Base-by-base conservation (phyloP, 2,113 vertebrate species). In the Pelobates fuscus region DNA sequence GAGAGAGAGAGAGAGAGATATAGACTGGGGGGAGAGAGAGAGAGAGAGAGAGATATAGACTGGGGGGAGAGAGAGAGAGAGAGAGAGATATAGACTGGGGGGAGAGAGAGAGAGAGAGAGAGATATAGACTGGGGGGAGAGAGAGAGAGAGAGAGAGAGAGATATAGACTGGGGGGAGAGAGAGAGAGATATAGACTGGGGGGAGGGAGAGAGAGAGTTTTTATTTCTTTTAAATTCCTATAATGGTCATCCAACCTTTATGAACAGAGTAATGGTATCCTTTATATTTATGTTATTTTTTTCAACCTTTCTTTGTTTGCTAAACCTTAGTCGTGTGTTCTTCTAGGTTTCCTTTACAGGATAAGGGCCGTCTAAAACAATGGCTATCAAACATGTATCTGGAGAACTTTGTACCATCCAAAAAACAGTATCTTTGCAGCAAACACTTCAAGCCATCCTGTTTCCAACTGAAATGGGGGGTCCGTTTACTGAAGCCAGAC, bases 381-480 rank as follows among this genome's bases (percentile, higher is more conserved):
- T 94, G 92, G 93, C 85, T 94, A 52, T 77, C 32, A 0, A 90
- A 89, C 80, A 90, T 93, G 88, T 84, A 87, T 0, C 78, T 81
- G 0, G 89, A 92, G 67, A 83, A 85, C 66, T 93, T 91, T 91
- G 80, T 82, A 15, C 91, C 93, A 0, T 88, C 88, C 21, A 84
- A 86, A 29, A 89, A 92, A 77, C 92, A 94, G 78, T 91, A 91
- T 25, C 79, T 94, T n/a, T 92, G 92, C 82, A 89, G 89, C 0
- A 83, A 93, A 12, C 92, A 93, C 54, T 93, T 94, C 43, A 79
- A 82, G 0, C 80, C 89, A 0, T 88, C 89, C 5, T 91, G 91
- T 77, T 93, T 93, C 79, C 91, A 88, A 60, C 82, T 88, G 54
- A 81, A 86, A 6, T 92, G 89, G 88, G 92, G 90, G 0, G 86